Conservation (phyloP, 2,888 invertebrate genomes). For the Drosophila recens region DNA sequence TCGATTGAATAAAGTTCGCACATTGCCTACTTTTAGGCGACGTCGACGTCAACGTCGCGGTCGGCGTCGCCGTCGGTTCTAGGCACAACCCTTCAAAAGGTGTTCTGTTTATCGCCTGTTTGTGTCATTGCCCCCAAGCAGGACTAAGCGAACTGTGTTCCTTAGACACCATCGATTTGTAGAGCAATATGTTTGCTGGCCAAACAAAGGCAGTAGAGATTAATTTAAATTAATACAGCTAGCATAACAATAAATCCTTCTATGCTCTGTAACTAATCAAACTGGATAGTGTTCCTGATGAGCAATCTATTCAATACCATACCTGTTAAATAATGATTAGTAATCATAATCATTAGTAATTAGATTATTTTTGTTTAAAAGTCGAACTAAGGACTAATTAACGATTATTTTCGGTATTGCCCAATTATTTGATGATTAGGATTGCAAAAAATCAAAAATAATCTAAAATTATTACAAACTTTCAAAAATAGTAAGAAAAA, state of each 20-base stretch:
- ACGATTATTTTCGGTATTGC: too few relatives aligned
- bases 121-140: constrained; percentile 54
- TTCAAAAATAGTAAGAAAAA: too few relatives aligned
- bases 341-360: too few relatives aligned
- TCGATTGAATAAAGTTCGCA: constrained; percentile 66
- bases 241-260: not conserved
- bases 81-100: constrained; percentile 24
- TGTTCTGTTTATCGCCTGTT: constrained; percentile 31
- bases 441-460: too few relatives aligned
- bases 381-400: too few relatives aligned
- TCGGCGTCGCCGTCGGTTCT: not conserved
- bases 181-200: not conserved
- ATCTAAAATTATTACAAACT: too few relatives aligned
- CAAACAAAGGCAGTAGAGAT: not conserved
- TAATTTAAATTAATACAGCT: not conserved
- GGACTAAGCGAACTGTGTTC: constrained; percentile 1
- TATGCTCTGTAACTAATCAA: not conserved
- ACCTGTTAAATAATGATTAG: too few relatives aligned
- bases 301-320: too few relatives aligned
- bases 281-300: not conserved
- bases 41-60: not conserved
- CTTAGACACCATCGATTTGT: constrained; percentile 16
- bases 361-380: too few relatives aligned
- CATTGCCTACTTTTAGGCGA: constrained; percentile 49
- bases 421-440: too few relatives aligned